Evolutionary conservation across 2,797 vertebrate genomes (phyloP), one percentile per base, ranked within the genome.

Genomic region (Mormyrus proboscirostris): DNA sequence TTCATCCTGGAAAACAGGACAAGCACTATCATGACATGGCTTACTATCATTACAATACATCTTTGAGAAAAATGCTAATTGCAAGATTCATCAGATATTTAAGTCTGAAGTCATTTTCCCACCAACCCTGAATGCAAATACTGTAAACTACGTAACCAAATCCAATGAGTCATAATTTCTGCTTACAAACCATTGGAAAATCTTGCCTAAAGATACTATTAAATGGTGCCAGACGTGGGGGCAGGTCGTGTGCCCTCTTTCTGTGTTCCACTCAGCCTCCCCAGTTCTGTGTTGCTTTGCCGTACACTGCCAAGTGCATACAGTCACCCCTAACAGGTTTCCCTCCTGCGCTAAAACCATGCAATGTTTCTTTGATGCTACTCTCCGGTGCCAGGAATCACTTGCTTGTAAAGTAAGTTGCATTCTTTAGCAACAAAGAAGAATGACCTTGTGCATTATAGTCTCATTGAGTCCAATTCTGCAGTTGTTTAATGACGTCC

Each of bases 331-430:
- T 38, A 1, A 10, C 90, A 89, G 89, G 88, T 49, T 90, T 92
- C 89, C 88, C 88, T 90, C 29, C 49, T 91, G 92, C 89, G 90
- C 90, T 88, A 90, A 90, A 89, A 91, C 86, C 25, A 50, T 44
- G 51, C 50, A 49, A 65, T 10, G 41, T 83, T 88, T 88, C 73
- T 38, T 88, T 14, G 82, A 92, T 92, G 91, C 92, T 93, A 94
- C 90, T 92, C 92, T 94, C 91, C 92, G 92, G 93, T 95, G 92
- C 90, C 93, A 91, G 41, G 73, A 79, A 79, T 79, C 38, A 89
- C 93, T 94, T 93, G 89, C 91, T 92, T 14, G 49, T 88, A 95
- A 95, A 93, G 91, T 92, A 94, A 93, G 93, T 94, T 93, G 91
- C 92, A 88, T 91, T 92, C 91, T 89, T 93, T 91, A 83, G 91